Percentiles rank a stretch among this genome's conserved stretches.
phyloP scores from a whole-genome alignment of 2,797 vertebrate genomes.

The Onychomys arenicola region DNA sequence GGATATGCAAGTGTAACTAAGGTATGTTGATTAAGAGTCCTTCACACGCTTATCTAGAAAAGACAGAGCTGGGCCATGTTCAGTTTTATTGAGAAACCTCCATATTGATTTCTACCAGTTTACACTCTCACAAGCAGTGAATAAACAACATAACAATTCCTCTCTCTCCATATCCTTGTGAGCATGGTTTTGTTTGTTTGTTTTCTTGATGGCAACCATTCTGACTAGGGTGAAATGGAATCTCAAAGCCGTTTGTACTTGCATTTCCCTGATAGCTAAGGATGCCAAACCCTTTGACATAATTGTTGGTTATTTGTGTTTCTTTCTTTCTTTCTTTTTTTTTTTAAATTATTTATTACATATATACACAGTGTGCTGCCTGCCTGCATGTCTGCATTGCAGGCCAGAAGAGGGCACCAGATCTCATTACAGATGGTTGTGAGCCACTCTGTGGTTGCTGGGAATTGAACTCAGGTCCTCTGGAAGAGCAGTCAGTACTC shows the following conservation, averaged over 20 bases:
- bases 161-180: background rate
- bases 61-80: background rate
- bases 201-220: background rate
- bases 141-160: too few relatives aligned
- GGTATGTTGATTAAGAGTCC: background rate
- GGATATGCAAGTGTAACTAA: background rate
- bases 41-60: background rate
- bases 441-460: too few relatives aligned
- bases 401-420: too few relatives aligned
- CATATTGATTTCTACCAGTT: background rate
- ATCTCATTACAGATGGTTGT: too few relatives aligned
- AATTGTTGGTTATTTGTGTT: background rate
- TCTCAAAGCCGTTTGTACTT: background rate
- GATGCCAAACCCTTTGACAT: background rate
- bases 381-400: too few relatives aligned
- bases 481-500: too few relatives aligned
- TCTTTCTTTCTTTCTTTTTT: too few relatives aligned
- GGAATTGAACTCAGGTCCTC: too few relatives aligned
- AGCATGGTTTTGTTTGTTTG: background rate
- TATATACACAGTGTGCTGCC: too few relatives aligned
- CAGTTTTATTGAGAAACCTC: background rate
- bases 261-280: background rate
- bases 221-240: background rate
- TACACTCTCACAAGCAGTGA: background rate
- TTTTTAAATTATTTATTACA: too few relatives aligned